A percentile compares a stretch with the other conserved stretches of the same genome.
phyloP scores from a whole-genome alignment of 2,888 invertebrate genomes.

The Drosophila maculinotata region DNA sequence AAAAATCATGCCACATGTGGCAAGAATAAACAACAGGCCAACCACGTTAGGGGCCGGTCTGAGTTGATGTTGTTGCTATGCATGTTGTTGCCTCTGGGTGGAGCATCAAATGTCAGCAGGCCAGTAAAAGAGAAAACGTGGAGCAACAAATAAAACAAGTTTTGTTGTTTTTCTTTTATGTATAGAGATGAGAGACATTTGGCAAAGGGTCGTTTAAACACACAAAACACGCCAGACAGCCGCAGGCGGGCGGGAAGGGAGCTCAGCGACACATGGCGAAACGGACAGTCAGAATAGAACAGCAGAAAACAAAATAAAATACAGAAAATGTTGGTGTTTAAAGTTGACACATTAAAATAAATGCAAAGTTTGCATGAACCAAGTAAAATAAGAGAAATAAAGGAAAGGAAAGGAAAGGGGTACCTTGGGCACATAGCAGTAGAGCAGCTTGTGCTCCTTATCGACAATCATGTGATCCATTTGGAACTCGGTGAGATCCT shows the following conservation, averaged over 20 bases:
- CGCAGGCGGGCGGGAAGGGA: constrained; percentile 32
- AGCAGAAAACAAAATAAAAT: constrained; percentile 10
- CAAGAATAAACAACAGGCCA: constrained; percentile 28
- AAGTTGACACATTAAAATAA: constrained; percentile 23
- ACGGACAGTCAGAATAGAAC: constrained; percentile 12
- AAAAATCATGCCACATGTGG: constrained; percentile 44
- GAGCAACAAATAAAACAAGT: constrained; percentile 41
- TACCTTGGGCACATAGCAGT: constrained; percentile 98
- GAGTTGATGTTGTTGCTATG: background rate
- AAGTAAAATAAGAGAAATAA: too few species aligned
- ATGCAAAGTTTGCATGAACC: constrained; percentile 13
- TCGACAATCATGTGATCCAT: constrained; percentile 94
- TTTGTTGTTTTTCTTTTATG: constrained; percentile 14
- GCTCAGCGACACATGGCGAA: constrained; percentile 50
- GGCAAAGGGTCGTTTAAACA: constrained; percentile 28
- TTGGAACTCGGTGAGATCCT: constrained; percentile 86
- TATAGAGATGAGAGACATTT: constrained; percentile 18
- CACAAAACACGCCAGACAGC: constrained; percentile 1
- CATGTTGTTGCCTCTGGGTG: background rate
- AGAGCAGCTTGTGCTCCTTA: constrained; percentile 92
- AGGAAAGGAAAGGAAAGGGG: too few species aligned
- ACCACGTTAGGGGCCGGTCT: constrained; percentile 21
- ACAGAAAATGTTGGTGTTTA: constrained; percentile 6
- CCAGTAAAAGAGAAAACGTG: constrained; percentile 51
- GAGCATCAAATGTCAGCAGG: constrained; percentile 9